Percentiles rank a stretch among this genome's conserved stretches.
Evolutionary conservation across 2,888 invertebrate species (phyloP).

Genomic region (Dione vanillae): DNA sequence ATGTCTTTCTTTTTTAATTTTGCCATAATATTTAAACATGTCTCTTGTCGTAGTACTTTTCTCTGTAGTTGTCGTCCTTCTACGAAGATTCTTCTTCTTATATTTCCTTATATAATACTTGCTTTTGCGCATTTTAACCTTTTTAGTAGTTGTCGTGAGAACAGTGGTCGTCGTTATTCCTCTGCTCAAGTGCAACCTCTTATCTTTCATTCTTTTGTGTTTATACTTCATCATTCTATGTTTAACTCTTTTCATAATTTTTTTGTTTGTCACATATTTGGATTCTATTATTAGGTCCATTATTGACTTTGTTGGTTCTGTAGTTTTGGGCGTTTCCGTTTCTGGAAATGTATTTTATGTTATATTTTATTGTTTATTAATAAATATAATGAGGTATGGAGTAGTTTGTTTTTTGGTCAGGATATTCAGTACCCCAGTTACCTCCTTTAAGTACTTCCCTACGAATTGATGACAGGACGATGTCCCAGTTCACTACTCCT

Average conservation of each 20-base stretch:
- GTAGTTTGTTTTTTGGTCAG: too few relatives aligned
- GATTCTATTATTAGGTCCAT: conserved; percentile 13
- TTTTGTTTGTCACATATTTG: conserved; percentile 35
- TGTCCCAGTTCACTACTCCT: too few relatives aligned
- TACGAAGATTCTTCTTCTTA: conserved; percentile 36
- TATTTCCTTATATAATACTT: conserved; percentile 46
- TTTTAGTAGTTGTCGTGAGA: conserved; percentile 24
- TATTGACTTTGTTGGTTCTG: neutral
- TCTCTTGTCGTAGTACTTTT: conserved; percentile 36
- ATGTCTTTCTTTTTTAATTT: conserved; percentile 40
- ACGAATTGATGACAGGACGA: too few relatives aligned
- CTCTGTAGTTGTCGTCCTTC: conserved; percentile 39
- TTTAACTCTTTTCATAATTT: conserved; percentile 31
- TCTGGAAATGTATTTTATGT: neutral
- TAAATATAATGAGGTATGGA: too few relatives aligned
- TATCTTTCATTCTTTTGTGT: conserved; percentile 32
- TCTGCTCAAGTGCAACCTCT: conserved; percentile 34
- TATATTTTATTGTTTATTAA: too few relatives aligned
- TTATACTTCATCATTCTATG: conserved; percentile 33
- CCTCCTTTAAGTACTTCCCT: too few relatives aligned
- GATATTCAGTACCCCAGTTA: too few relatives aligned
- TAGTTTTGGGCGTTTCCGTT: neutral
- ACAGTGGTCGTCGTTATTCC: conserved; percentile 36
- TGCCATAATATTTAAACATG: conserved; percentile 31
- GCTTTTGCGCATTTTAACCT: conserved; percentile 43